A percentile compares a stretch with the other conserved stretches of the same genome.
Evolutionary conservation across 2,113 vertebrate genomes (phyloP).

Genomic region (Corydoras sp.): DNA sequence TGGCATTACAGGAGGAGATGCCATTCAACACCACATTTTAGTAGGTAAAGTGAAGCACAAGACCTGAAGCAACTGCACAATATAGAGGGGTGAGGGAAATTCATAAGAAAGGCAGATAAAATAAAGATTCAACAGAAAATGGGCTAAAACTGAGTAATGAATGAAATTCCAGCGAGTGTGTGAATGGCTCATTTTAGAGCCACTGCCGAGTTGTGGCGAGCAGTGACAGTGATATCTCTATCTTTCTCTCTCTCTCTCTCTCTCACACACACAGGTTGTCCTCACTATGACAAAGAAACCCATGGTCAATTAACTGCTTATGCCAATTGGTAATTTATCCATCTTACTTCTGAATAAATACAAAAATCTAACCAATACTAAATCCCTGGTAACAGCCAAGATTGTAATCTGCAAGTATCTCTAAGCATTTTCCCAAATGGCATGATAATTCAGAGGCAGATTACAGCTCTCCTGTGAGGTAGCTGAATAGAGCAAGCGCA

Average conservation of each 20-base stretch:
- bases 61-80: slow-evolving; percentile 14
- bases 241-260: too few species aligned
- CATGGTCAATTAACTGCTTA: too few species aligned
- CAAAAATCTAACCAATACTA: background rate
- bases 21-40: slow-evolving; percentile 65
- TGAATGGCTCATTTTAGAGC: background rate
- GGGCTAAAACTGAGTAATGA: slow-evolving; percentile 24
- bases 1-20: slow-evolving; percentile 53
- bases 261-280: background rate
- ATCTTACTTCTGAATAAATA: background rate
- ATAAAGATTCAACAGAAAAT: slow-evolving; percentile 28
- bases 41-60: slow-evolving; percentile 38
- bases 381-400: background rate
- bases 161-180: slow-evolving; percentile 36
- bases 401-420: background rate
- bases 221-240: background rate
- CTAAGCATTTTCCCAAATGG: background rate
- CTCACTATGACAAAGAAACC: background rate
- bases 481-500: slow-evolving; percentile 23
- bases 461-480: slow-evolving; percentile 7
- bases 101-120: too few species aligned
- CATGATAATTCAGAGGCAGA: slow-evolving; percentile 26
- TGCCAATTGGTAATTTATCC: background rate
- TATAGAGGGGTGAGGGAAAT: slow-evolving; percentile 23
- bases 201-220: background rate